Conservation (phyloP, 2,888 invertebrate species). For the Oscheius onirici region DNA sequence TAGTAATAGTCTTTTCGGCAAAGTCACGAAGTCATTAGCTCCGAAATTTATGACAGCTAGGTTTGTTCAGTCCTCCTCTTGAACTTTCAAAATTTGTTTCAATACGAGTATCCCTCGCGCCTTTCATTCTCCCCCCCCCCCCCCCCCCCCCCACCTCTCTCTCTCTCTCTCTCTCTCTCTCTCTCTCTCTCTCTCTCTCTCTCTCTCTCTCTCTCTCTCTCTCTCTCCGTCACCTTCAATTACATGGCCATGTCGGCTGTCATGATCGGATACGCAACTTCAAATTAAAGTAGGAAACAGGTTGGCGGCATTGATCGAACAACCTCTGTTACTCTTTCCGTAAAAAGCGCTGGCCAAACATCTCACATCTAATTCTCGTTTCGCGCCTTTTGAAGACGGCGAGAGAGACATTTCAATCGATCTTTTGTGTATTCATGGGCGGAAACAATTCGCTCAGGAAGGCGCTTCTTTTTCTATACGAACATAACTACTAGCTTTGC, state of each 20-base stretch:
- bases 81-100: not conserved
- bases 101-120: not conserved
- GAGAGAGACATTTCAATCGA: not conserved
- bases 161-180: no score
- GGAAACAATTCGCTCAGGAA: not conserved
- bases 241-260: constrained; percentile 4
- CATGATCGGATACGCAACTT: constrained; percentile 7
- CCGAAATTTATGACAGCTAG: no score
- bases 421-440: not conserved
- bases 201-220: not conserved
- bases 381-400: constrained; percentile 19
- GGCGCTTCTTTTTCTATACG: no score
- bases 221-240: constrained; percentile 16
- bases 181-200: no score
- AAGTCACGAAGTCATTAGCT: no score
- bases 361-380: not conserved
- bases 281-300: constrained; percentile 22
- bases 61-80: not conserved
- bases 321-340: no score
- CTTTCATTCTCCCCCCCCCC: not conserved
- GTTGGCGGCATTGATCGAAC: not conserved
- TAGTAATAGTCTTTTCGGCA: no score
- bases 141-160: no score
- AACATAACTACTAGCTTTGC: no score
- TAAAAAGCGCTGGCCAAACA: no score